These are phyloP conservation scores for Acanthosoma haemorrhoidale DNA, from an alignment of 2,888 invertebrate species.

Conservation along the genomic window DNA sequence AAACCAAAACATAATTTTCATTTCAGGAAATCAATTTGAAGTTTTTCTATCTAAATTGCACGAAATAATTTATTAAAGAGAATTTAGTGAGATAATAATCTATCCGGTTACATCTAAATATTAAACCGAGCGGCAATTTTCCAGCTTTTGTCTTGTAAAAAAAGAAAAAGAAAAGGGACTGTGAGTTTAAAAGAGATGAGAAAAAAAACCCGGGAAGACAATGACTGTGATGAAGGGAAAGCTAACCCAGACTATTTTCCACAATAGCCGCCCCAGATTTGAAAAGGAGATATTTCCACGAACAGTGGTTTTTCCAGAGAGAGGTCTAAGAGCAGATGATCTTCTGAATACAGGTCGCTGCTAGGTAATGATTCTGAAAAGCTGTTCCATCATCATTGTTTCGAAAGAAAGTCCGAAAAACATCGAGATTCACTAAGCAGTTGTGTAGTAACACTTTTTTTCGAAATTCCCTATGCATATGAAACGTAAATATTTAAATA, in stretches of 20 bases:
- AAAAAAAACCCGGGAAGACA: background rate
- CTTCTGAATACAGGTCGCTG: background rate
- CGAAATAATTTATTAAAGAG: background rate
- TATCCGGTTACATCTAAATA: background rate
- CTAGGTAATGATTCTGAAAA: background rate
- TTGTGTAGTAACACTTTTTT: too few species aligned
- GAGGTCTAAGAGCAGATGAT: too few species aligned
- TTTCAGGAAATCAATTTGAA: too few species aligned
- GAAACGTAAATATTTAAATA: too few species aligned
- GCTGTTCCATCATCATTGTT: background rate
- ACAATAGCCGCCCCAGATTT: background rate
- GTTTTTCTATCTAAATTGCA: too few species aligned
- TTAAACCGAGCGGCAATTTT: background rate
- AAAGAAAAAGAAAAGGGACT: background rate
- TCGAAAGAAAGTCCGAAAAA: too few species aligned
- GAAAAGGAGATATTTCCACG: too few species aligned
- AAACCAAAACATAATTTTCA: too few species aligned
- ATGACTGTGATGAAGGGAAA: background rate
- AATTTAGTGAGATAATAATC: background rate
- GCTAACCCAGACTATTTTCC: background rate
- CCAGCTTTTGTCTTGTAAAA: background rate
- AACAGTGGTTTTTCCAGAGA: too few species aligned
- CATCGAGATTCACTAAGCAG: too few species aligned
- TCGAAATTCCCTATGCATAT: too few species aligned
- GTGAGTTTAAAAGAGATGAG: background rate